Evolutionary conservation across 2,113 vertebrate species (phyloP).

Genomic region (Vulpes ferrilata): DNA sequence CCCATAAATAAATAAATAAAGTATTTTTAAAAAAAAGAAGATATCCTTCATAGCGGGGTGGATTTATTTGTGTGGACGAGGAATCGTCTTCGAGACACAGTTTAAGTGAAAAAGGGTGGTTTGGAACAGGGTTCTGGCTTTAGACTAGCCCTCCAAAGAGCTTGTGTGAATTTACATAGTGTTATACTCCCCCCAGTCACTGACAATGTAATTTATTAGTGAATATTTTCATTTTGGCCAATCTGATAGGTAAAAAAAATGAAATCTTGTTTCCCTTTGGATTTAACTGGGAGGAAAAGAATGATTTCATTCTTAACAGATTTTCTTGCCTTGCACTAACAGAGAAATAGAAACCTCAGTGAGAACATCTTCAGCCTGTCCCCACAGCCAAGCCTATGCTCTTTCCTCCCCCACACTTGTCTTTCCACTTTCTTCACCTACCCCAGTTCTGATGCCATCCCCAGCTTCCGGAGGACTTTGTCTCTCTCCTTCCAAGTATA

Average conservation of each 20-base stretch:
- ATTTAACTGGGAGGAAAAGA: background rate
- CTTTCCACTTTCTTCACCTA: background rate
- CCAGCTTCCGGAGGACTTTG: background rate
- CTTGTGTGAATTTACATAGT: no score
- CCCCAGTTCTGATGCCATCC: no score
- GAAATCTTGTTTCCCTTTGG: background rate
- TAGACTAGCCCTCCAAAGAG: no score
- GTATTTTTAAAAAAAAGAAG: background rate
- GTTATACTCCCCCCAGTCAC: no score
- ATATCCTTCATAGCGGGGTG: background rate
- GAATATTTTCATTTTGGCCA: background rate
- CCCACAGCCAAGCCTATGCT: background rate
- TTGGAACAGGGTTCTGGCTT: background rate
- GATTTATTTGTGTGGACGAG: background rate
- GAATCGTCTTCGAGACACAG: background rate
- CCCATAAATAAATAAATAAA: no score
- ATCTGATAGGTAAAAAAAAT: background rate
- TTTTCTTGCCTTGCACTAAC: background rate
- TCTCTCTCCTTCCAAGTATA: background rate
- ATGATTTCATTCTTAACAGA: background rate
- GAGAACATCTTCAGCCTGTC: background rate
- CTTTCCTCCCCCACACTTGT: background rate
- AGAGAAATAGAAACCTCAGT: background rate
- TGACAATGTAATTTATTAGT: background rate
- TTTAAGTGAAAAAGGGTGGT: background rate